phyloP scores from a whole-genome alignment of 2,113 vertebrate genomes.

The Callithrix jacchus region DNA sequence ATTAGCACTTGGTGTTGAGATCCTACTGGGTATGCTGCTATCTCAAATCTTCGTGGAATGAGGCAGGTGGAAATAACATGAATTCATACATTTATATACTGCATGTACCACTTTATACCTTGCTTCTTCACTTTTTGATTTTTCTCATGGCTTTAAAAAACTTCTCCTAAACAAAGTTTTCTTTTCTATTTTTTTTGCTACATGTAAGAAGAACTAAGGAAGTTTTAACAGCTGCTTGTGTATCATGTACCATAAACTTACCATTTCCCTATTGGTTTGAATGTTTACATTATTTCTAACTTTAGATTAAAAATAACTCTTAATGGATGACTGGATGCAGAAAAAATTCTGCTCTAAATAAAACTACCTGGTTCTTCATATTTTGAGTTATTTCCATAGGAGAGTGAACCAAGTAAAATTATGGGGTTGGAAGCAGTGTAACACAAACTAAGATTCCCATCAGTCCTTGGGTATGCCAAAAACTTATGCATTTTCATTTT shows the following conservation, averaged over 20 bases:
- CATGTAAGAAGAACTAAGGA: too few species aligned
- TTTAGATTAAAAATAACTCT: slow-evolving; percentile 8
- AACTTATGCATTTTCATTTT: slow-evolving; percentile 8
- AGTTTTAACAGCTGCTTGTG: background rate
- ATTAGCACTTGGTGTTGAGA: background rate
- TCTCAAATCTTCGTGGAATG: background rate
- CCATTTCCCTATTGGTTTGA: background rate
- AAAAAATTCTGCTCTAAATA: background rate
- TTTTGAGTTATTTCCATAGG: background rate
- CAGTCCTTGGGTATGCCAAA: background rate
- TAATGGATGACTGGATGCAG: too few species aligned
- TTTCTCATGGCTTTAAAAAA: background rate
- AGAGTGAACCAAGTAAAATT: background rate
- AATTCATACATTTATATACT: background rate
- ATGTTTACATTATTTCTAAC: background rate
- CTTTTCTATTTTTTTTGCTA: too few species aligned
- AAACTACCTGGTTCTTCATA: background rate
- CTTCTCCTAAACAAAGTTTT: background rate
- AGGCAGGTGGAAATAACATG: background rate
- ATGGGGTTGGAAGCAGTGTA: background rate
- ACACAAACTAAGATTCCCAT: background rate
- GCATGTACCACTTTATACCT: background rate
- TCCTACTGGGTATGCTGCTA: background rate
- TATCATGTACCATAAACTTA: background rate
- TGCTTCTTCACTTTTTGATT: background rate